Conservation (phyloP, 2,888 invertebrate species). For the Rotaria sp. region DNA sequence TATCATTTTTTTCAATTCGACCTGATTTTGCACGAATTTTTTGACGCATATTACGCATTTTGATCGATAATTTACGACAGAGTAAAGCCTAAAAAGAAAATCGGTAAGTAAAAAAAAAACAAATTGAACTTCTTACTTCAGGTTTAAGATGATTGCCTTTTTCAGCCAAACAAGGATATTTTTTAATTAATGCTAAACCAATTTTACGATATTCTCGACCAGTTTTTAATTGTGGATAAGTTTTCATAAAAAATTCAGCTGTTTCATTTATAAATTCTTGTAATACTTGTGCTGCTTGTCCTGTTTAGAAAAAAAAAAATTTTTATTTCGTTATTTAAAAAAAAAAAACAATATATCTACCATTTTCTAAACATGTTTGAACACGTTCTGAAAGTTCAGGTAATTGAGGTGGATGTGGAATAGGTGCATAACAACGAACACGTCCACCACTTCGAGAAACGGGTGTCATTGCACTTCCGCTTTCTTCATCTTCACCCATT, state of each 20-base stretch:
- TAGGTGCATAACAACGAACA: constrained; percentile 14
- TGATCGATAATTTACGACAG: constrained; percentile 12
- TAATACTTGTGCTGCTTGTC: constrained; percentile 5
- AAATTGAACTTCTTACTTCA: not conserved
- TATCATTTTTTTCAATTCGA: not conserved
- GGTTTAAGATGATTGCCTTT: constrained; percentile 30
- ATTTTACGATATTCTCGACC: constrained; percentile 30
- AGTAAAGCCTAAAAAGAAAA: not conserved
- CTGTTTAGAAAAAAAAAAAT: not conserved
- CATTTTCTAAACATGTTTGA: not conserved
- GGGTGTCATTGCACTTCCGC: not conserved
- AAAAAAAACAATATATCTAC: not conserved
- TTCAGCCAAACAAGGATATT: constrained; percentile 10
- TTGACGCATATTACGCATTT: constrained; percentile 30
- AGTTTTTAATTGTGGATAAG: constrained; percentile 28
- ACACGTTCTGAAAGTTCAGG: constrained; percentile 25
- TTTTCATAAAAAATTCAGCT: constrained; percentile 23
- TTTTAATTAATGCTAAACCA: constrained; percentile 16
- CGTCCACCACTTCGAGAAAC: not conserved
- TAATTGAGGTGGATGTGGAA: constrained; percentile 8
- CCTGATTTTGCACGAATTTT: not conserved
- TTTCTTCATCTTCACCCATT: constrained; percentile 17
- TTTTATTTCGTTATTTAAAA: not conserved
- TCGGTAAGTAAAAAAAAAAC: not conserved
- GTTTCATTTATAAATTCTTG: constrained; percentile 8